Base-by-base conservation (phyloP, 2,797 vertebrate genomes). In the Sparus aurata region DNA sequence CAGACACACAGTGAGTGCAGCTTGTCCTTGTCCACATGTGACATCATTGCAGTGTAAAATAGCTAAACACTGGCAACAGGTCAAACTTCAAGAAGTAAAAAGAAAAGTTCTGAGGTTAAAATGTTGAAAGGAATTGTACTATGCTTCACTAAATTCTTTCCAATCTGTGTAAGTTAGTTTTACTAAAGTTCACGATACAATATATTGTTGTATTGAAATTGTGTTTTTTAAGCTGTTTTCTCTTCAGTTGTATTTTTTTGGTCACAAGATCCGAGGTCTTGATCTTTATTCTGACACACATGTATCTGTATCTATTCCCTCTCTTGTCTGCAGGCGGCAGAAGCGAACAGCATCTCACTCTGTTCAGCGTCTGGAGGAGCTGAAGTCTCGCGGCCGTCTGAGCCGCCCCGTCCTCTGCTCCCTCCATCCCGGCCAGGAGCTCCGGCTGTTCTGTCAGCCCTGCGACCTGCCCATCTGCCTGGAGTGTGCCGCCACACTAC, bases 371-470 rank as follows among this genome's bases (percentile, higher is more conserved):
- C 87, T 98, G 22, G 91, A 94, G 87, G 96, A 95, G 67, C 82
- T 95, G 72, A 96, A 94, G 83, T 89, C 94, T 6, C 89, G 89
- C 47, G 96, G 94, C 45, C 94, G 85, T 1, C 74, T 96, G 0
- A 82, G 92, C 57, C 96, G 96, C 13, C 95, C 95, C 12, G 91
- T 97, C 41, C 92, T 96, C 80, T 99, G 98, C 85, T 77, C 91
- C 20, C 64, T 94, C 16, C 98, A 98, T 84, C 95, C 96, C 0
- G 89, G 94, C 0, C 96, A 98, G 94, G 96, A 97, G 89, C 94
- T 98, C 8, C 92, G 93, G 12, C 95, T 98, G 80, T 99, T 97
- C 94, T 99, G 98, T 0, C 95, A 96, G 91, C 91, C 94, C 52
- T 98, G 98, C 7, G 96, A 97, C 89, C 92, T 90, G 30, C 95